Evolutionary conservation across 2,797 vertebrate species (phyloP).

Genomic region (Tenualosa ilisha): DNA sequence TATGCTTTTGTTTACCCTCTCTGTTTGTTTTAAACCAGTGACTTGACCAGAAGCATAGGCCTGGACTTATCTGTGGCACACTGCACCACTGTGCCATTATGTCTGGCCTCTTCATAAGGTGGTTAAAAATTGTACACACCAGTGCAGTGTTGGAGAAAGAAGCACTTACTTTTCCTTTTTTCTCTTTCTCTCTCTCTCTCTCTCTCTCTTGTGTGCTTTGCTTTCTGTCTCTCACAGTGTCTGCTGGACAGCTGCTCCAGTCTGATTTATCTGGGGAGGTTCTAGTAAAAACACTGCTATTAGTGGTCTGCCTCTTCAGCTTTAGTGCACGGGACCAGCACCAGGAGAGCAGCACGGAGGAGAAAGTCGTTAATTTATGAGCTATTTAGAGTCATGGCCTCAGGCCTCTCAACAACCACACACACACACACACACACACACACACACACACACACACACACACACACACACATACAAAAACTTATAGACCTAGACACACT

Average conservation of each 20-base stretch:
- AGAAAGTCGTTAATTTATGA: slow-evolving; percentile 79
- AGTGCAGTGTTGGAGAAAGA: slow-evolving; percentile 13
- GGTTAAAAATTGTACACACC: not conserved
- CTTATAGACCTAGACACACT: not conserved
- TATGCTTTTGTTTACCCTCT: not conserved
- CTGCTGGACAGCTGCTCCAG: slow-evolving; percentile 69
- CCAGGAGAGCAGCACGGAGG: slow-evolving; percentile 41
- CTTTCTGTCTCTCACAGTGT: slow-evolving; percentile 56
- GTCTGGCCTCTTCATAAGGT: not conserved
- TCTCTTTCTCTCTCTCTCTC: not conserved
- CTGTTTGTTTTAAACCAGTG: not conserved
- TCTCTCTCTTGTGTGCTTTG: not conserved
- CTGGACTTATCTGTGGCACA: not conserved
- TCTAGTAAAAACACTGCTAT: slow-evolving; percentile 86
- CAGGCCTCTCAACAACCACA: slow-evolving; percentile 28
- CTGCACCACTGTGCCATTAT: not conserved
- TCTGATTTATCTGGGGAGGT: slow-evolving; percentile 81
- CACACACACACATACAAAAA: slow-evolving; percentile 31
- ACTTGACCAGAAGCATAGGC: not conserved
- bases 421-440: not conserved
- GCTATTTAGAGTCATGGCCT: slow-evolving; percentile 73
- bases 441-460: slow-evolving; percentile 30
- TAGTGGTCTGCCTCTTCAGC: slow-evolving; percentile 46
- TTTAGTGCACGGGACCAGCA: slow-evolving; percentile 65
- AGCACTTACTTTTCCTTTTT: not conserved